Percentiles rank a stretch among this genome's conserved stretches.
Evolutionary conservation across 1,140 invertebrate genomes (phyloP).

Genomic region (Ganaspis sp.): DNA sequence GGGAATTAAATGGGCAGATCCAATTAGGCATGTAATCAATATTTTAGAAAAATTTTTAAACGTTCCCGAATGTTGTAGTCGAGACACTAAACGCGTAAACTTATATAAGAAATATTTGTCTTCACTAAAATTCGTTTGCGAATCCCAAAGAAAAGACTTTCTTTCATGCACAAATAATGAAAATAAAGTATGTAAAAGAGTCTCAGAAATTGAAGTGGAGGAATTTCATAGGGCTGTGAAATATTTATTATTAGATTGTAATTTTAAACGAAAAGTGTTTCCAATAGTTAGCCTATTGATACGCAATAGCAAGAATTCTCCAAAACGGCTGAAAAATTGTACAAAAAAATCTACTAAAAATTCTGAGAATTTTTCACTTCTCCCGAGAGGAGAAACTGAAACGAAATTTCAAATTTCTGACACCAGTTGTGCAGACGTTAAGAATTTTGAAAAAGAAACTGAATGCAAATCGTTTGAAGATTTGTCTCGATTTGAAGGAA

Average conservation of each 20-base stretch:
- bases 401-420: too few species aligned
- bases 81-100: constrained; percentile 48
- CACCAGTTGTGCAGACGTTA: too few species aligned
- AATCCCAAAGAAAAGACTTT: constrained; percentile 62
- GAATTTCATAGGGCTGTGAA: neutral
- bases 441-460: too few species aligned
- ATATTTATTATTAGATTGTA: neutral
- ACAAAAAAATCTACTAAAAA: neutral
- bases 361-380: too few species aligned
- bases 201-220: neutral
- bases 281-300: neutral
- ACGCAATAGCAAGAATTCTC: neutral
- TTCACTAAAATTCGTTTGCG: constrained; percentile 58
- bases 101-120: constrained; percentile 58
- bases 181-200: neutral
- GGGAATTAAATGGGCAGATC: constrained; percentile 62
- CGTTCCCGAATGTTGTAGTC: constrained; percentile 40
- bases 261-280: neutral
- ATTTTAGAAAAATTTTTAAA: constrained; percentile 49
- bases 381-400: too few species aligned
- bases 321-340: neutral
- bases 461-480: too few species aligned
- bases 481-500: too few species aligned
- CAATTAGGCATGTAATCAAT: constrained; percentile 64
- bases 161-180: neutral